phyloP scores from a whole-genome alignment of 2,888 invertebrate species.

The Harpalus rubripes region DNA sequence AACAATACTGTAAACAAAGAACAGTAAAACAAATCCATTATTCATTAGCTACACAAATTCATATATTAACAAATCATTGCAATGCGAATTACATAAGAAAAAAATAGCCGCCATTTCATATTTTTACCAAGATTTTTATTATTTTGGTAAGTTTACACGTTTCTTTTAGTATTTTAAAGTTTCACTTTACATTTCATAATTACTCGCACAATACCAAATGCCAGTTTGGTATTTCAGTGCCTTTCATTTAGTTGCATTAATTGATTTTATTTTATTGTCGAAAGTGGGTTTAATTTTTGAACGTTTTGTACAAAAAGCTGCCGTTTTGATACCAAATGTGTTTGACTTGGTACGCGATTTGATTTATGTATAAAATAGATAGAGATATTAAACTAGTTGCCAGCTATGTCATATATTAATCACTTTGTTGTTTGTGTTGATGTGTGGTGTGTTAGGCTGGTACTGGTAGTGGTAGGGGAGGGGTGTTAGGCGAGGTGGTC shows the following conservation, averaged over 20 bases:
- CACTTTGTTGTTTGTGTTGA: slow-evolving; percentile 27
- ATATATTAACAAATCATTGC: slow-evolving; percentile 27
- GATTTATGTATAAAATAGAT: slow-evolving; percentile 48
- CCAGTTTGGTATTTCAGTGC: slow-evolving; percentile 29
- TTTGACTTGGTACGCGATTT: slow-evolving; percentile 35
- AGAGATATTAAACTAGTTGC: slow-evolving; percentile 36
- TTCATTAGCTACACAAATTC: slow-evolving; percentile 43
- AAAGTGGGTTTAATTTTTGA: slow-evolving; percentile 41
- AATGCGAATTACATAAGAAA: not conserved
- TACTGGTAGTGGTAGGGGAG: not conserved
- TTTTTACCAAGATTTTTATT: slow-evolving; percentile 29
- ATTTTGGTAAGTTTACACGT: slow-evolving; percentile 44
- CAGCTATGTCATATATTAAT: slow-evolving; percentile 61
- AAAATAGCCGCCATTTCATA: slow-evolving; percentile 45
- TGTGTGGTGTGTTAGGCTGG: slow-evolving; percentile 20
- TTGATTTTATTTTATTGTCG: slow-evolving; percentile 20
- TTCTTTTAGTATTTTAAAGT: slow-evolving; percentile 29
- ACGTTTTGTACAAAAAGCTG: slow-evolving; percentile 54
- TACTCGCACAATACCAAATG: slow-evolving; percentile 24
- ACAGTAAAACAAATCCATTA: slow-evolving; percentile 48
- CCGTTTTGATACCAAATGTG: slow-evolving; percentile 55
- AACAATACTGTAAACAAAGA: slow-evolving; percentile 56
- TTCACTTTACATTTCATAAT: slow-evolving; percentile 32
- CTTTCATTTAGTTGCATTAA: slow-evolving; percentile 17
- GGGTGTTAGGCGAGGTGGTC: slow-evolving; percentile 32